phyloP scores from a whole-genome alignment of 2,888 invertebrate genomes.

The Griposia aprilina region DNA sequence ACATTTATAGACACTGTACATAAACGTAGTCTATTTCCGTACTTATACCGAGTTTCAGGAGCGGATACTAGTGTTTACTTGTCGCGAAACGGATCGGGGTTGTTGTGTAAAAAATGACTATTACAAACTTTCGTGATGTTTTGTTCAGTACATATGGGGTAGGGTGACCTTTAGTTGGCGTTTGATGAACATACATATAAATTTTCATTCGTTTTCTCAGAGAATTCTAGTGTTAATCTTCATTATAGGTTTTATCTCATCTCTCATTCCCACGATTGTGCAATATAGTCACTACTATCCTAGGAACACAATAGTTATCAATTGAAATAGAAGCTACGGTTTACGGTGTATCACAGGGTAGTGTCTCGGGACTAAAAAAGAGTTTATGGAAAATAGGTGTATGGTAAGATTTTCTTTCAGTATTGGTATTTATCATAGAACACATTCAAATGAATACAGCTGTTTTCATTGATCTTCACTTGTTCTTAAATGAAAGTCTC shows the following conservation, averaged over 20 bases:
- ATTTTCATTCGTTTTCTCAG: not conserved
- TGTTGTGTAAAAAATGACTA: constrained; percentile 44
- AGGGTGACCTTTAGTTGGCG: constrained; percentile 9
- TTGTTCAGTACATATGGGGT: not conserved
- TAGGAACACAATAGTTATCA: not conserved
- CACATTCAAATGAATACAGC: constrained; percentile 21
- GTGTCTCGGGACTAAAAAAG: not conserved
- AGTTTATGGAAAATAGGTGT: not conserved
- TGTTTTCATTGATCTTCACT: constrained; percentile 23
- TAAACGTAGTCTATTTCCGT: constrained; percentile 52
- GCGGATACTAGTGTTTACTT: constrained; percentile 56
- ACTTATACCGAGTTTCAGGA: constrained; percentile 49
- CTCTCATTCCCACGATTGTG: not conserved
- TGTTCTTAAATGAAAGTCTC: constrained; percentile 15
- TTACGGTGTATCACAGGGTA: constrained; percentile 25
- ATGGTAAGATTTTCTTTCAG: not conserved
- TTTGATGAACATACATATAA: constrained; percentile 13
- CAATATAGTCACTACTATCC: not conserved
- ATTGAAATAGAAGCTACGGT: not conserved
- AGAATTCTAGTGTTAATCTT: not conserved
- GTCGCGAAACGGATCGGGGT: constrained; percentile 50
- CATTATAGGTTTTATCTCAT: not conserved
- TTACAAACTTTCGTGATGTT: constrained; percentile 13
- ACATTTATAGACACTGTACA: constrained; percentile 60
- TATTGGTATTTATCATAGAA: constrained; percentile 6